Evolutionary conservation across 2,888 invertebrate genomes (phyloP), one percentile per base, ranked within the genome.

Genomic region (Chelonus formosanus): DNA sequence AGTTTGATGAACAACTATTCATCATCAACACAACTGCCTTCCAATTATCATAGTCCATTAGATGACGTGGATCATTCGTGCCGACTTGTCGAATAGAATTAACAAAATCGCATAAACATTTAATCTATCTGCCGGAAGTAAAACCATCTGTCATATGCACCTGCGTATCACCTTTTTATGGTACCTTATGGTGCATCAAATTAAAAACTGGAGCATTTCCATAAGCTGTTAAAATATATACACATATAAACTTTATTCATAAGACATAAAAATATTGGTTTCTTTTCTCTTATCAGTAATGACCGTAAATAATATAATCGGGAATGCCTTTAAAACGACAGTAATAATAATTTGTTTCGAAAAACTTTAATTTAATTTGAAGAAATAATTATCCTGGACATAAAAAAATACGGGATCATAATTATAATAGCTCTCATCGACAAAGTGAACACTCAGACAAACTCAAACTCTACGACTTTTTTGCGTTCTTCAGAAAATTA

Each of bases 131-230:
- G 71, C 76, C 76, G 78, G 76, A 78, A 78, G 73, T 72, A 71
- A 75, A 72, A 73, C 79, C 80, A 81, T 80, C 82, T 80, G 82
- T 74, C 74, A 69, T 67, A 67, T 68, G 68, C 80, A 80, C 80
- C 80, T 80, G 80, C 75, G 69, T 64, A 56, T 65, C 54, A 43
- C 52, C 62, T 53, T 68, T 47, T 59, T 43, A 62, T 43, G 68
- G 67, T 69, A 58, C 74, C 74, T 73, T 75, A 74, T 73, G 73
- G 71, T 70, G 71, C 61, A 70, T 65, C 64, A 70, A 68, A 72
- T 70, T 70, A 67, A 72, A 63, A 54, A 55, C 34, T 44, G 35
- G 44, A 36, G 20, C 5, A 40, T 54, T 52, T 52, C 40, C 54
- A 40, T 47, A 36, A 48, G 20, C 43, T 64, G 43, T 58, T 10